Conservation (phyloP, 2,797 vertebrate genomes). For the Pangasius krempfi region DNA sequence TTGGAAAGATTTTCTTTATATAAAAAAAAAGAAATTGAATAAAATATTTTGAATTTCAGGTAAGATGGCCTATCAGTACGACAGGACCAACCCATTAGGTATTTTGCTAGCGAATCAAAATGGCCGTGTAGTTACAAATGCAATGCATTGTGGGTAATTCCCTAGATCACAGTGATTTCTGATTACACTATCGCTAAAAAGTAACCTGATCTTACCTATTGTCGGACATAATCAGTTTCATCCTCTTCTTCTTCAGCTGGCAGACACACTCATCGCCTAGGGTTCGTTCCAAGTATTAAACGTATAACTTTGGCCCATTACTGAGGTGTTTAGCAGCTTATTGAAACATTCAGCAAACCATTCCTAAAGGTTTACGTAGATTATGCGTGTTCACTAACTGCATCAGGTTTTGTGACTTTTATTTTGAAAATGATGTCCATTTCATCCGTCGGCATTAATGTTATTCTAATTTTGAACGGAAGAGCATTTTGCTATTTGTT, state of each 20-base stretch:
- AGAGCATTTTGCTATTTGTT: background rate
- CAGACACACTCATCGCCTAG: background rate
- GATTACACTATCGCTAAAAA: background rate
- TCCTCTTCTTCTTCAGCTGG: background rate
- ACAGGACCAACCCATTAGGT: background rate
- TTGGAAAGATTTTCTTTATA: background rate
- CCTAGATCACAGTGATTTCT: background rate
- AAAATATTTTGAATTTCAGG: background rate
- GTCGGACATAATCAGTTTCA: background rate
- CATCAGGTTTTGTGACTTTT: background rate
- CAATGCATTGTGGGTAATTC: background rate
- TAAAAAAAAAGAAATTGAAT: background rate
- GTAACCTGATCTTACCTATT: background rate
- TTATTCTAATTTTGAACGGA: background rate
- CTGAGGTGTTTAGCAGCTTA: background rate
- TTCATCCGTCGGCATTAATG: no score
- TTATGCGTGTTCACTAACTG: background rate
- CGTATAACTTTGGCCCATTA: background rate
- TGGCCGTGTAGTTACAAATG: background rate
- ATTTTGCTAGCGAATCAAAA: no score
- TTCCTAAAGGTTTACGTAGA: background rate
- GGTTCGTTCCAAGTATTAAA: background rate
- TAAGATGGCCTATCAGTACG: background rate
- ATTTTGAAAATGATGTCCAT: background rate
- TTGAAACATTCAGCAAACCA: background rate